phyloP scores from a whole-genome alignment of 2,888 invertebrate species.

The Antitype chi region DNA sequence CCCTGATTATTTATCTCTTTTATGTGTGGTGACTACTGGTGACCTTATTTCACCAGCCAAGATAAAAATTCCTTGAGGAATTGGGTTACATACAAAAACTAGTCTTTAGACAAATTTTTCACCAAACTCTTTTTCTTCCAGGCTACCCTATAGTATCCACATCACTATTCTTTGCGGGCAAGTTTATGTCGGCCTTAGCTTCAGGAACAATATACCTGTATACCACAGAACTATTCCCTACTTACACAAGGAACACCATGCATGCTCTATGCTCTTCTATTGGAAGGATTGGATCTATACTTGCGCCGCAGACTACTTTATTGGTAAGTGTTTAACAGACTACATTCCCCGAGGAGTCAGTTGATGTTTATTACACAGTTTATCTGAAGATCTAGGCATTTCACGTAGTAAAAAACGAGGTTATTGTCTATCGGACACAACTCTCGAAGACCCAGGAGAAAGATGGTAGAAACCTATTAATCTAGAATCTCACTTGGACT shows the following conservation, averaged over 20 bases:
- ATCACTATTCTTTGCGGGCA: slow-evolving; percentile 88
- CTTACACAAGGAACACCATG: slow-evolving; percentile 91
- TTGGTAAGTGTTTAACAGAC: slow-evolving; percentile 20
- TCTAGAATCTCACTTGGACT: too few species aligned
- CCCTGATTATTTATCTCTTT: too few species aligned
- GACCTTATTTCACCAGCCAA: background rate
- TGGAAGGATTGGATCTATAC: slow-evolving; percentile 88
- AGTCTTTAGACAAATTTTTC: background rate
- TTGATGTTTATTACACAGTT: too few species aligned
- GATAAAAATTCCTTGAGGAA: background rate
- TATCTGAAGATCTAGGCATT: too few species aligned
- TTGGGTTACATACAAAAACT: too few species aligned
- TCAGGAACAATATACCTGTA: slow-evolving; percentile 90
- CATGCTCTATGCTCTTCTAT: slow-evolving; percentile 91
- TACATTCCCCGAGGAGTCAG: too few species aligned
- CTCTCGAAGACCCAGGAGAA: too few species aligned
- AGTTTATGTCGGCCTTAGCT: slow-evolving; percentile 86
- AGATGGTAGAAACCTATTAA: too few species aligned
- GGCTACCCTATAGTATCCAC: slow-evolving; percentile 65
- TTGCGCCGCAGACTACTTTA: slow-evolving; percentile 88
- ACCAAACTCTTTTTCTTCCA: slow-evolving; percentile 47
- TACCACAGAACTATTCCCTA: slow-evolving; percentile 83
- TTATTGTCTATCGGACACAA: too few species aligned
- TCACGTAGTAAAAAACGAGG: too few species aligned
- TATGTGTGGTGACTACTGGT: too few species aligned